Base-by-base conservation (phyloP, 2,113 vertebrate species). In the Catagonus wagneri region DNA sequence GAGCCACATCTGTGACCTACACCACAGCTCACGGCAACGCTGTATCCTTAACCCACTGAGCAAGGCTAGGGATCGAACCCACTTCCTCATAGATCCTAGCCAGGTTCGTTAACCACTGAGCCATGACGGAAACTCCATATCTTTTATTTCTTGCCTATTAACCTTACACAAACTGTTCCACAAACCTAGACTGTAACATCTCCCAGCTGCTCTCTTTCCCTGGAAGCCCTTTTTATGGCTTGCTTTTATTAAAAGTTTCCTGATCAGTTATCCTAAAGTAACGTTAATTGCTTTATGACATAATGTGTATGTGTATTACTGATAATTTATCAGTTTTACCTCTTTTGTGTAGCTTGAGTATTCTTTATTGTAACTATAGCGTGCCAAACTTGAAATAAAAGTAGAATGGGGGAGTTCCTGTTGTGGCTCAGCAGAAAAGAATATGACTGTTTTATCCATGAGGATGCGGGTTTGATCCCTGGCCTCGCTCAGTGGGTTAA, bases 231-330 rank as follows among this genome's bases (percentile, higher is more conserved):
- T 66, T 75, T 95, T 76, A 60, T 91, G 13, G n/a, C 32, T 94
- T 75, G 68, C 17, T 65, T 93, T 83, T 69, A 89, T 92, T 89
- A 90, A 96, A 94, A n/a, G 58, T 56, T 89, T 79, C 27, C 79
- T 93, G 10, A 52, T 86, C 39, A n/a, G 17, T 91, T 29, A 92
- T 87, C 36, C 6, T 93, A 85, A 94, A 83, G 32, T 94, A 94
- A 44, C 74, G 87, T 93, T 94, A 93, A 86, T 94, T 96, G 56
- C 34, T 93, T 93, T 93, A 56, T 81, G 80, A 83, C 50, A 66
- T 83, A 63, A 92, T 80, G 11, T 80, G 14, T 60, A 22, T 94
- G 13, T 65, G 8, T 66, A 13, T 88, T 83, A 66, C 81, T 93
- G 52, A 83, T 91, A 61, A 91, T 74, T 71, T 90, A 63, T 50